These are phyloP conservation scores for Drosophila melanosoma DNA, from an alignment of 2,888 invertebrate species.

Conservation along the genomic window DNA sequence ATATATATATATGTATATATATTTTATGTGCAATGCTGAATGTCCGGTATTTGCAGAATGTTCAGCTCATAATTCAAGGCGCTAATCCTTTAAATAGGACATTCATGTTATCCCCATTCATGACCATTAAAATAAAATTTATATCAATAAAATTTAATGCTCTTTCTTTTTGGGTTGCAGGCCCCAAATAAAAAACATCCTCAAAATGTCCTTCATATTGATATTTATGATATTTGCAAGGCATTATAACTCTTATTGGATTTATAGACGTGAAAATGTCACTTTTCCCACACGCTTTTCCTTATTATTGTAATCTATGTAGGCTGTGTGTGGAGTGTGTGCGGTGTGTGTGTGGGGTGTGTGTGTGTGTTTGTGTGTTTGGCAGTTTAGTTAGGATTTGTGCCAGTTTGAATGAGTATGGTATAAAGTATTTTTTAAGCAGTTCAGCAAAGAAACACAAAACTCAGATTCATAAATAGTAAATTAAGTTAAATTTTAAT, in stretches of 20 bases:
- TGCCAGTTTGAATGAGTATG: background rate
- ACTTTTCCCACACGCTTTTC: slow-evolving; percentile 6
- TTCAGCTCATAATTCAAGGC: slow-evolving; percentile 79
- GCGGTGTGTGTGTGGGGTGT: background rate
- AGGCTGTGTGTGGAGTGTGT: background rate
- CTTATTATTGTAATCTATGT: slow-evolving; percentile 35
- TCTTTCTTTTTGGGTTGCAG: slow-evolving; percentile 14
- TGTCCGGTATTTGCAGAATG: slow-evolving; percentile 10
- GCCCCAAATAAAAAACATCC: slow-evolving; percentile 41
- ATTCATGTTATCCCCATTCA: slow-evolving; percentile 81
- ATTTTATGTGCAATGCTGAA: slow-evolving; percentile 72
- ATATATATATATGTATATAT: slow-evolving; percentile 9
- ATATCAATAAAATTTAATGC: slow-evolving; percentile 79
- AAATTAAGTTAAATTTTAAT: too few species aligned
- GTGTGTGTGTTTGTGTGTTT: background rate
- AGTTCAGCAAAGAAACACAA: too few species aligned
- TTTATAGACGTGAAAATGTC: slow-evolving; percentile 58
- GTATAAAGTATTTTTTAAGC: background rate
- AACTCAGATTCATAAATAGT: background rate
- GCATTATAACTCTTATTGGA: slow-evolving; percentile 77
- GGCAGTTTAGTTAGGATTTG: background rate
- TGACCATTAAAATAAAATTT: slow-evolving; percentile 82
- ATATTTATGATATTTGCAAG: slow-evolving; percentile 79
- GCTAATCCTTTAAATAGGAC: slow-evolving; percentile 85
- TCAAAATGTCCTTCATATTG: slow-evolving; percentile 70